Evolutionary conservation across 2,113 vertebrate genomes (phyloP).

Genomic region (Bubo bubo): DNA sequence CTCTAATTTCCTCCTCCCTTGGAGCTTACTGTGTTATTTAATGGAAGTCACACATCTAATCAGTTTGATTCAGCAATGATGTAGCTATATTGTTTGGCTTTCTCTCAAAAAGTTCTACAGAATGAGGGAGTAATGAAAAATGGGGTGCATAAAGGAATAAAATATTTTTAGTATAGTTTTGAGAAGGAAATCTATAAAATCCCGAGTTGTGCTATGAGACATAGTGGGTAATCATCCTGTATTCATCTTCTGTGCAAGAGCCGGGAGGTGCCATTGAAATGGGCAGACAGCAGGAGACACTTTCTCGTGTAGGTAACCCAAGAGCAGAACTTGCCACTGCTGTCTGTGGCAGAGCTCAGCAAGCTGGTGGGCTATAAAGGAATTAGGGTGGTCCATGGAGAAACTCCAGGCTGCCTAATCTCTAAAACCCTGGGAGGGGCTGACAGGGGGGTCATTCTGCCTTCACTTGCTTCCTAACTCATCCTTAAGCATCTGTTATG

Average conservation of each 20-base stretch:
- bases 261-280: not conserved
- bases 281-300: not conserved
- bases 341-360: not conserved
- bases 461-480: not conserved
- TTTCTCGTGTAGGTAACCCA: not conserved
- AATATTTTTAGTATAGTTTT: not conserved
- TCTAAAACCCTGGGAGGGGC: not conserved
- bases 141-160: not conserved
- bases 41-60: not conserved
- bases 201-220: not conserved
- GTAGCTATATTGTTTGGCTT: not conserved
- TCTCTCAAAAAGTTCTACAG: not conserved
- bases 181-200: not conserved
- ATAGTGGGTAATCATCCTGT: not conserved
- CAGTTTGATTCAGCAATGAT: not conserved
- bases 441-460: not conserved
- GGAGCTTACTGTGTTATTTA: not conserved
- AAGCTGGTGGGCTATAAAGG: not conserved
- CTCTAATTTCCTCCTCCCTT: conserved; percentile 10
- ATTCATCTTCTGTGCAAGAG: not conserved
- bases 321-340: not conserved
- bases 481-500: not conserved
- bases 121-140: not conserved
- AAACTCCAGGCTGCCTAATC: not conserved
- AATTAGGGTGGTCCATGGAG: not conserved